Evolutionary conservation across 2,113 vertebrate species (phyloP).

Genomic region (Indicator maculatus): DNA sequence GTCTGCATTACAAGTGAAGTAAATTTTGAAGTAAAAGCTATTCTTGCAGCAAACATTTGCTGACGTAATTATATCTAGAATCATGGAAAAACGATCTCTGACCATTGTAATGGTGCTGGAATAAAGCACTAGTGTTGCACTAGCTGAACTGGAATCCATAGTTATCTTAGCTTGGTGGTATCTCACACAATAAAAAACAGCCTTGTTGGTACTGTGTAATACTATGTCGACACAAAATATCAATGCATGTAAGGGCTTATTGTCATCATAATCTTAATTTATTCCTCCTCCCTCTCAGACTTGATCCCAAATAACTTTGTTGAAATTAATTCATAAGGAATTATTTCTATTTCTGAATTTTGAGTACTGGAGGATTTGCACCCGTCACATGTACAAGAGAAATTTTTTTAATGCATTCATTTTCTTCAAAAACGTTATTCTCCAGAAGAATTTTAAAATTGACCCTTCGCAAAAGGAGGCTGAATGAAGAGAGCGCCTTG

Average conservation of each 20-base stretch:
- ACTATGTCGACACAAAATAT: background rate
- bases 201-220: background rate
- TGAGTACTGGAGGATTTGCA: background rate
- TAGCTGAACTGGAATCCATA: background rate
- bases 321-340: background rate
- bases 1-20: background rate
- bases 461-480: background rate
- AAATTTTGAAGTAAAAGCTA: background rate
- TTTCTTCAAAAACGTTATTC: background rate
- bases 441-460: background rate
- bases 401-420: background rate
- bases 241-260: background rate
- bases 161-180: background rate
- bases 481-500: background rate
- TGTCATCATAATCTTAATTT: background rate
- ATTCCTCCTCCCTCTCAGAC: background rate
- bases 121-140: background rate
- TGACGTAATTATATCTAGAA: background rate
- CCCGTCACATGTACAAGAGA: background rate
- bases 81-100: background rate
- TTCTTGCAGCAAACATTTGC: background rate
- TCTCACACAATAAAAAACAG: background rate
- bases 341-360: background rate
- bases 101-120: background rate
- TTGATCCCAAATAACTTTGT: background rate